Evolutionary conservation across 2,797 vertebrate species (phyloP), one percentile per base, ranked within the genome.

Genomic region (Cyclopterus lumpus): DNA sequence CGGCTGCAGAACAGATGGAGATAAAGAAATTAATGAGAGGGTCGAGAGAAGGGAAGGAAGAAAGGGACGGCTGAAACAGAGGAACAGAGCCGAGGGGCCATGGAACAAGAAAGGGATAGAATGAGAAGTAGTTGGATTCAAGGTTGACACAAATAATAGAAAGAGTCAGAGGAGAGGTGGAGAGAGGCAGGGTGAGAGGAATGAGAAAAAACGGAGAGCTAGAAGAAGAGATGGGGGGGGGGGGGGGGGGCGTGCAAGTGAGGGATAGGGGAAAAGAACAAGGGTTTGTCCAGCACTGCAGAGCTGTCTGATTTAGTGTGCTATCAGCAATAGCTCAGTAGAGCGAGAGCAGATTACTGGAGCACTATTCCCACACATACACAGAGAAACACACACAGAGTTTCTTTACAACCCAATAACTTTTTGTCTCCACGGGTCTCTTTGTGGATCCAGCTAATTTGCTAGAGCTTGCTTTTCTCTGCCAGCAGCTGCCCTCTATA

Each of bases 281-380:
- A 42, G 81, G 81, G 83, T 80, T 70, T 26, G 80, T 72, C 80
- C 67, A 67, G 86, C 86, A 80, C 91, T 91, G 93, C 89, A 68
- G 90, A 82, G 81, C 87, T 86, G 87, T 91, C 86, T 90, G 88
- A 92, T 93, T 91, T 93, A 92, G 69, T 92, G 92, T 84, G 62
- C 65, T 78, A 86, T 91, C 87, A 84, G 90, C 84, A 70, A 32
- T 87, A 78, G 77, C 81, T 88, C 90, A 88, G 67, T 85, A 82
- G 81, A 91, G 91, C 89, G 77, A 88, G 83, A 87, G 75, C 73
- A 69, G 51, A 85, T 89, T 80, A 89, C 81, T 84, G 78, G 77
- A 80, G 80, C 85, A 71, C 73, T 44, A 32, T 60, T 67, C 83
- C 38, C 83, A 54, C 80, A 49, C 14, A 75, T 4, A 75, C 69